These are phyloP conservation scores for Elysia crispata DNA, from an alignment of 2,888 invertebrate species.

Conservation along the genomic window DNA sequence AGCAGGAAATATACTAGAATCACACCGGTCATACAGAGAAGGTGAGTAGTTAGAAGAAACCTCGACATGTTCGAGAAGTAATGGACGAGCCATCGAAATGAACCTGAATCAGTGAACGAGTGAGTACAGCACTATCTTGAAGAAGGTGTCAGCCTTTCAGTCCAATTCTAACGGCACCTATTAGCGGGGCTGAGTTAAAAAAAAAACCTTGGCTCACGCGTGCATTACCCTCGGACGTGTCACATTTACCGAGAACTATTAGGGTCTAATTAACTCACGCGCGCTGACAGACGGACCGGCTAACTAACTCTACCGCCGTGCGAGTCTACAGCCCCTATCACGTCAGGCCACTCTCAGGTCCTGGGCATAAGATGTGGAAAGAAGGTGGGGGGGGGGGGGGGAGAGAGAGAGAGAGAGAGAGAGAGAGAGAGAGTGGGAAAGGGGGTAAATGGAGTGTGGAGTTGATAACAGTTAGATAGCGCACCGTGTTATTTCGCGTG, in stretches of 20 bases:
- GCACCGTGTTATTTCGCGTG: no score
- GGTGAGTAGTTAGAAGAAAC: no score
- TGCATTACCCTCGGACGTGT: neutral
- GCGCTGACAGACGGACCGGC: no score
- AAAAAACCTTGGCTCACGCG: neutral
- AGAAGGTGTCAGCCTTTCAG: neutral
- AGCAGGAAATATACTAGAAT: no score
- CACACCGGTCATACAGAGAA: no score
- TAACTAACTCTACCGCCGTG: no score
- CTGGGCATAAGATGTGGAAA: neutral
- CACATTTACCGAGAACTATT: no score
- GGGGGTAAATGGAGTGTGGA: neutral
- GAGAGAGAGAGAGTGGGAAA: neutral
- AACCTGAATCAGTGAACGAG: neutral
- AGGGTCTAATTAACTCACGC: no score
- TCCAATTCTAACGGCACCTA: no score
- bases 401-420: neutral
- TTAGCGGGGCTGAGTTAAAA: neutral
- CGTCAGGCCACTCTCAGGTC: neutral
- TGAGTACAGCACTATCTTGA: neutral
- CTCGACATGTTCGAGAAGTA: constrained; percentile 37
- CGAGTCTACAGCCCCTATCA: neutral
- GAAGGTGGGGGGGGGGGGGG: neutral
- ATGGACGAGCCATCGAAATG: constrained; percentile 33
- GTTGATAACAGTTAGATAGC: no score